phyloP scores from a whole-genome alignment of 2,113 vertebrate genomes.

The Plestiodon gilberti region DNA sequence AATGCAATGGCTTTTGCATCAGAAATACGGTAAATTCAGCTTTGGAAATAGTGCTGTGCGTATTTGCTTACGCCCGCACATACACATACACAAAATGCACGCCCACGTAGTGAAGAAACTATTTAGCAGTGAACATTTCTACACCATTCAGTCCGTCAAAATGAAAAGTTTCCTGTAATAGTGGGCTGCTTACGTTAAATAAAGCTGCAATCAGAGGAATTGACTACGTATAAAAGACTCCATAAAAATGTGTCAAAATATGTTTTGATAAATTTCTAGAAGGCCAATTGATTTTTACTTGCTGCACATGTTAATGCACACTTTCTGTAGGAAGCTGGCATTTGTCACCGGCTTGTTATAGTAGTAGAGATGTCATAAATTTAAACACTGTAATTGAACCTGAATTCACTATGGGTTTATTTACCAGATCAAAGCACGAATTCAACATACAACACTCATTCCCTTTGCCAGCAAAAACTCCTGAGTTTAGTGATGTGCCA shows the following conservation, averaged over 20 bases:
- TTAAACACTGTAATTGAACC: conserved; percentile 69
- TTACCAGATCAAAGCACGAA: conserved; percentile 74
- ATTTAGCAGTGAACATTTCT: conserved; percentile 27
- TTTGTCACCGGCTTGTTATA: conserved; percentile 66
- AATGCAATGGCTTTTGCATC: conserved; percentile 58
- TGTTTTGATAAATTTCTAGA: conserved; percentile 42
- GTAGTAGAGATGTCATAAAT: conserved; percentile 63
- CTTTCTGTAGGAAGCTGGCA: conserved; percentile 51
- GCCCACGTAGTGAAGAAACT: neutral
- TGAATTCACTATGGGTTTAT: conserved; percentile 70
- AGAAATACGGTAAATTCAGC: conserved; percentile 60
- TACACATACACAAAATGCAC: conserved; percentile 22
- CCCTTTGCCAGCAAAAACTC: conserved; percentile 68
- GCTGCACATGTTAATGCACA: conserved; percentile 26
- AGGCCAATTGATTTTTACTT: conserved; percentile 43
- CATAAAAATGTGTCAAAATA: conserved; percentile 40
- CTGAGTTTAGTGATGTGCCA: conserved; percentile 53
- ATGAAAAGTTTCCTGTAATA: conserved; percentile 28
- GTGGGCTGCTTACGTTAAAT: neutral
- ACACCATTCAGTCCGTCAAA: conserved; percentile 10
- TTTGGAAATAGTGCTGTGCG: conserved; percentile 17
- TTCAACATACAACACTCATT: conserved; percentile 61
- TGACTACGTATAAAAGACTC: conserved; percentile 20
- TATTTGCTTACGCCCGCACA: neutral
- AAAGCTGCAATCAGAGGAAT: conserved; percentile 47